Conservation (phyloP, 2,113 vertebrate species). For the Neotoma lepida region DNA sequence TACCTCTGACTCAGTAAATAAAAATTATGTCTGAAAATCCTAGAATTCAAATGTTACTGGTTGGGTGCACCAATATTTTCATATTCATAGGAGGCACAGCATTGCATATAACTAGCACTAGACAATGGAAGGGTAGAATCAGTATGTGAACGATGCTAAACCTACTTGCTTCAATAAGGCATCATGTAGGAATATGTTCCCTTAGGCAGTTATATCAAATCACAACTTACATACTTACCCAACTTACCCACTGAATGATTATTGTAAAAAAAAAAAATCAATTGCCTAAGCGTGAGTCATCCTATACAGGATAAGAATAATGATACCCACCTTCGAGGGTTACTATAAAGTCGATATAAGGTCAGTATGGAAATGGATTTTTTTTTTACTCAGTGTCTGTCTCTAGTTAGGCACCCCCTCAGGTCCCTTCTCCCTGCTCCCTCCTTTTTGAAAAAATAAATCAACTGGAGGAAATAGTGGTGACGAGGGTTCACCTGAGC, state of each 20-base stretch:
- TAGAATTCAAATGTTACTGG: not conserved
- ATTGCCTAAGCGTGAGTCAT: constrained; percentile 32
- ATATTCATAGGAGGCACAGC: not conserved
- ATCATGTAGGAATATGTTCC: not conserved
- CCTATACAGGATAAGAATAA: not conserved
- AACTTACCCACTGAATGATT: constrained; percentile 24
- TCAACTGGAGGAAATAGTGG: not conserved
- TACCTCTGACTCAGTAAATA: not conserved
- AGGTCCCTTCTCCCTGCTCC: not conserved
- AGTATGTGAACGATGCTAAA: not conserved
- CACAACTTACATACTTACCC: not conserved
- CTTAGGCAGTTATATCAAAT: constrained; percentile 31
- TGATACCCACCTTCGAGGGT: not conserved
- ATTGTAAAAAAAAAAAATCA: not conserved
- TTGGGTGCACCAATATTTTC: not conserved
- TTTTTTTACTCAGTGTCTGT: not conserved
- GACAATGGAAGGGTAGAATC: not conserved
- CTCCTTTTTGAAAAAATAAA: constrained; percentile 35
- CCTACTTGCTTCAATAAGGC: not conserved
- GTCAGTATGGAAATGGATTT: not conserved
- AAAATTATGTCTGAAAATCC: not conserved
- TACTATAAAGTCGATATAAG: not conserved
- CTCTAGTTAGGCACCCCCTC: not conserved
- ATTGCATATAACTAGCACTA: not conserved
- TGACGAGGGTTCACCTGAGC: not conserved